phyloP scores from a whole-genome alignment of 2,888 invertebrate species.

The Ypsolopha scabrella region DNA sequence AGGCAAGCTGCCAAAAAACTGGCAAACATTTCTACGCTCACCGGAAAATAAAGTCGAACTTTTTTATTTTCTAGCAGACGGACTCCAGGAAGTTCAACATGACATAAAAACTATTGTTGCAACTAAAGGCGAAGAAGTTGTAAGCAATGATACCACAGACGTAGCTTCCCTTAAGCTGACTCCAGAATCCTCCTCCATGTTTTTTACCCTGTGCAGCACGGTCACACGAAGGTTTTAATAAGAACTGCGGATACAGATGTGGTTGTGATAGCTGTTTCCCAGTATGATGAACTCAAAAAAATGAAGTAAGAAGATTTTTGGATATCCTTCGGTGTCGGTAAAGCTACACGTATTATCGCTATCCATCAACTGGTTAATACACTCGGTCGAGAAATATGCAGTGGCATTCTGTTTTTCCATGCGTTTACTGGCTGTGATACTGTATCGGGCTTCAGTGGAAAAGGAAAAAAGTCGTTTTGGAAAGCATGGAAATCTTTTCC shows the following conservation, averaged over 20 bases:
- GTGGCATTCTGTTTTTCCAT: constrained; percentile 7
- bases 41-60: constrained; percentile 6
- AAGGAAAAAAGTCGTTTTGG: too few relatives aligned
- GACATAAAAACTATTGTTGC: too few relatives aligned
- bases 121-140: constrained; percentile 4
- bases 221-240: constrained; percentile 7
- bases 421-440: constrained; percentile 9
- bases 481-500: too few relatives aligned
- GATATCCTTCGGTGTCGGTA: too few relatives aligned
- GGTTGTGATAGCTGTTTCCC: constrained; percentile 5
- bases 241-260: constrained; percentile 8
- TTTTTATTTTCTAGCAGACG: constrained; percentile 3
- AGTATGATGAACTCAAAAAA: constrained; percentile 2
- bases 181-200: constrained; percentile 7
- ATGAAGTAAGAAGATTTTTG: too few relatives aligned
- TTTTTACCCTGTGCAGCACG: constrained; percentile 7
- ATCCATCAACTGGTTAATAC: constrained; percentile 8
- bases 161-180: constrained; percentile 6
- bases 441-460: constrained; percentile 9
- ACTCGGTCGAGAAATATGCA: constrained; percentile 8
- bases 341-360: too few relatives aligned
- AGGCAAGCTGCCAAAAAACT: constrained; percentile 6
- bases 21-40: constrained; percentile 6
- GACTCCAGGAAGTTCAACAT: not conserved
- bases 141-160: constrained; percentile 7